These are phyloP conservation scores for Stenchaetothrips biformis DNA, from an alignment of 2,888 invertebrate genomes.

Conservation along the genomic window DNA sequence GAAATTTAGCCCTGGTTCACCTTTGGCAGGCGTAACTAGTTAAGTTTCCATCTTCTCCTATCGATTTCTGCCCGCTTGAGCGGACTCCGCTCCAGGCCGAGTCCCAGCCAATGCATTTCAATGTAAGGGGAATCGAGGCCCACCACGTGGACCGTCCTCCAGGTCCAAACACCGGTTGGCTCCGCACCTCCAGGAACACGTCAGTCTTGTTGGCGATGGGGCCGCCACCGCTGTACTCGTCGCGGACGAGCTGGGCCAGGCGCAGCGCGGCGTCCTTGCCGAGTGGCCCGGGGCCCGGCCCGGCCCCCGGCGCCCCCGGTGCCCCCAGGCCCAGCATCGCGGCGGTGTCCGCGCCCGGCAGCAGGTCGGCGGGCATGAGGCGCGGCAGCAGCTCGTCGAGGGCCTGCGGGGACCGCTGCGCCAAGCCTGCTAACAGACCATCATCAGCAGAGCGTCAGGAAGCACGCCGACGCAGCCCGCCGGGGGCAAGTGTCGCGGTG, in stretches of 20 bases:
- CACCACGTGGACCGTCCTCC: no score
- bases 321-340: background rate
- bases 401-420: background rate
- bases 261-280: constrained; percentile 5
- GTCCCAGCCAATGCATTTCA: no score
- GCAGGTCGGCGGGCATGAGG: background rate
- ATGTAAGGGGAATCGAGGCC: no score
- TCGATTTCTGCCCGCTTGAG: no score
- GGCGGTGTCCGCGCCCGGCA: background rate
- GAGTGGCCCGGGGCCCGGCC: background rate
- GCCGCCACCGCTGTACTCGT: background rate
- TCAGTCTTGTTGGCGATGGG: background rate
- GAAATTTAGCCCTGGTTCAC: no score
- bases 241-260: constrained; percentile 5
- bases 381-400: constrained; percentile 4
- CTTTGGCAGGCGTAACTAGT: no score
- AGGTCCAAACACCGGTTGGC: no score
- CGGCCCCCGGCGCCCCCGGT: background rate
- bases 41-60: no score
- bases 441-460: background rate
- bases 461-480: no score
- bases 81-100: no score
- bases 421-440: background rate
- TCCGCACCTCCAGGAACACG: background rate
- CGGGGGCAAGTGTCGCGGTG: background rate